Evolutionary conservation across 2,888 invertebrate species (phyloP), one percentile per base, ranked within the genome.

Genomic region (Melikaiella ostensackeni): DNA sequence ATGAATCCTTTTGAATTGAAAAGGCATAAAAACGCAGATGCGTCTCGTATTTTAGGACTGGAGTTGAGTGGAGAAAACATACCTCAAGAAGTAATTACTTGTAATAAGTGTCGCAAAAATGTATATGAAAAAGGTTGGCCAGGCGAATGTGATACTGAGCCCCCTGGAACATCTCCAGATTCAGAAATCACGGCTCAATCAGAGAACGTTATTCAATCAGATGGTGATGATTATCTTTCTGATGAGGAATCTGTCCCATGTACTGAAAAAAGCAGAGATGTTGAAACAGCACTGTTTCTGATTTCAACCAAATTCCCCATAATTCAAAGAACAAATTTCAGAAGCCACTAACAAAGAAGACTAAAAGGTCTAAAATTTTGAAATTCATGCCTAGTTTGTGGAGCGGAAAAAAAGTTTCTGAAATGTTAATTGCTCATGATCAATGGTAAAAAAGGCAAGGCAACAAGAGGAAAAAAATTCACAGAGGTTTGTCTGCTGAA

Each of bases 281-380:
- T 19, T 62, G 16, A 62, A 30, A 66, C 9, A 42, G 42, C 35
- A 19, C 42, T 42, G 16, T n/a, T 42, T 30, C 35, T 33, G 38
- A 64, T 64, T 64, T 33, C 1, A n/a, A 27, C 9, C n/a, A 35
- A 64, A 64, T 64, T 35, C 9, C 35, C 30, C 27, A 35, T 19
- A 64, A 38, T 30, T 13, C 35, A 19, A 38, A 24, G 35, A 64
- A 35, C 30, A 64, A 64, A 64, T 64, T 64, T n/a, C n/a, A 64
- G 13, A 38, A 64, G 19, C 24, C 64, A 21, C 42, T 11, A 38
- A 64, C 6, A 11, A n/a, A 38, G 21, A 64, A 27, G 19, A 11
- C 30, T 35, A 7, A 64, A 42, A 3, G n/a, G 64, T 42, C 33
- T 64, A 19, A 42, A 35, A 21, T 64, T 5, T 19, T 64, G 35